A percentile compares a stretch with the other conserved stretches of the same genome.
Evolutionary conservation across 2,888 invertebrate species (phyloP).

Genomic region (Hypolimnas misippus): DNA sequence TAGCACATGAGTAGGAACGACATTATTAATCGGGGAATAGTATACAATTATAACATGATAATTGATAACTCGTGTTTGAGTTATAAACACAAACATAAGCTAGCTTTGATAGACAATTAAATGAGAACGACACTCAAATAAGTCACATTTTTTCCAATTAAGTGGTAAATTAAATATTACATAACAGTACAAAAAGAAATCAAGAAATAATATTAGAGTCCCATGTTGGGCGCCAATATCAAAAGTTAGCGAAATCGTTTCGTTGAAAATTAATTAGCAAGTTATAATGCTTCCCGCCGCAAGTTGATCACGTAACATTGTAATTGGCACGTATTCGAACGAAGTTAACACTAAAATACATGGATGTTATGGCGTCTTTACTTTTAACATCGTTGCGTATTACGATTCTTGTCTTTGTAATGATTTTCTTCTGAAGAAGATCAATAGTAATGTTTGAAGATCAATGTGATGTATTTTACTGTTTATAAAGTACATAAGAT

Average conservation of each 20-base stretch:
- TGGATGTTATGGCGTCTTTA: not conserved
- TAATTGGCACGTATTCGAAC: conserved; percentile 29
- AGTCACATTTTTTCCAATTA: no score
- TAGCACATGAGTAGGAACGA: no score
- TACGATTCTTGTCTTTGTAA: not conserved
- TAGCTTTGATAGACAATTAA: no score
- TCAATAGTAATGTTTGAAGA: no score
- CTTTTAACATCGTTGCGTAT: not conserved
- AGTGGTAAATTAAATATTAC: not conserved
- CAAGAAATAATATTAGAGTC: conserved; percentile 18
- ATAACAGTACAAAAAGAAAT: not conserved
- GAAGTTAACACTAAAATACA: conserved; percentile 9
- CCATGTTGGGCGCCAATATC: conserved; percentile 47
- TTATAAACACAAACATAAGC: no score
- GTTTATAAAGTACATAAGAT: no score
- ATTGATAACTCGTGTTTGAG: no score
- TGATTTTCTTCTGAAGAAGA: no score
- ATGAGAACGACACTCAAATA: no score
- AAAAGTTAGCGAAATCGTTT: conserved; percentile 29
- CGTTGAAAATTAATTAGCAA: conserved; percentile 34
- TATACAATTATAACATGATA: no score
- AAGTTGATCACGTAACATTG: conserved; percentile 26
- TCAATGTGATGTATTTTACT: no score
- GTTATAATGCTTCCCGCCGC: conserved; percentile 27
- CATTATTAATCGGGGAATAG: no score